phyloP scores from a whole-genome alignment of 2,797 vertebrate genomes.

The Muraenolepis orangiensis region DNA sequence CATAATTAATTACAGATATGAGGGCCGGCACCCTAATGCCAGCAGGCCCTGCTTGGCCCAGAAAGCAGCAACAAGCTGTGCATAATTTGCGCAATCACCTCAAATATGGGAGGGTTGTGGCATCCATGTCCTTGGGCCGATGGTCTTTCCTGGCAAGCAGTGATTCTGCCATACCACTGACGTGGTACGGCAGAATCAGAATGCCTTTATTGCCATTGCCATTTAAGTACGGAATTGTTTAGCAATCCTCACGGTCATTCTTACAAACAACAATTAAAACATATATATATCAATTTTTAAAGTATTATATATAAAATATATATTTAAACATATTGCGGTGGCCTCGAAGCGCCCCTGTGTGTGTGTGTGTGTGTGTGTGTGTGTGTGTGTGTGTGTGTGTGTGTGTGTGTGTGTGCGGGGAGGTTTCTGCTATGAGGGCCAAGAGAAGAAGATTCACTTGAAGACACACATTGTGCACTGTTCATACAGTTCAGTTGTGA shows the following conservation, averaged over 20 bases:
- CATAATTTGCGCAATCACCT: slow-evolving; percentile 74
- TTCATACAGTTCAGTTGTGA: slow-evolving; percentile 28
- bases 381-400: slow-evolving; percentile 13
- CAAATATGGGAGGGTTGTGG: slow-evolving; percentile 62
- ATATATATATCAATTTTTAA: too few species aligned
- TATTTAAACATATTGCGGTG: too few species aligned
- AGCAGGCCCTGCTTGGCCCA: slow-evolving; percentile 59
- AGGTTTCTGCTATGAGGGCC: too few species aligned
- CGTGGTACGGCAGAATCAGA: too few species aligned
- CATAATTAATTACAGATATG: slow-evolving; percentile 57
- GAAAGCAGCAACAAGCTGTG: slow-evolving; percentile 48
- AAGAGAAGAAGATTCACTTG: too few species aligned
- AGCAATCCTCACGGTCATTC: too few species aligned
- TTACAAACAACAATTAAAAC: too few species aligned
- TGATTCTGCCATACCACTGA: slow-evolving; percentile 49
- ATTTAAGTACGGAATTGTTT: too few species aligned
- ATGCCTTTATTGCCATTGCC: too few species aligned
- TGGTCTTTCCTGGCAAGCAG: slow-evolving; percentile 31
- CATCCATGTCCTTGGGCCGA: slow-evolving; percentile 49
- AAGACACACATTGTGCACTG: slow-evolving; percentile 33
- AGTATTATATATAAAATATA: too few species aligned
- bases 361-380: slow-evolving; percentile 11
- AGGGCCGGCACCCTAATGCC: slow-evolving; percentile 51
- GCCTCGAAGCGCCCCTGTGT: slow-evolving; percentile 1
- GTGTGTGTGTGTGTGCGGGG: too few species aligned